These are phyloP conservation scores for Podilymbus podiceps DNA, from an alignment of 2,113 vertebrate genomes.

Conservation along the genomic window DNA sequence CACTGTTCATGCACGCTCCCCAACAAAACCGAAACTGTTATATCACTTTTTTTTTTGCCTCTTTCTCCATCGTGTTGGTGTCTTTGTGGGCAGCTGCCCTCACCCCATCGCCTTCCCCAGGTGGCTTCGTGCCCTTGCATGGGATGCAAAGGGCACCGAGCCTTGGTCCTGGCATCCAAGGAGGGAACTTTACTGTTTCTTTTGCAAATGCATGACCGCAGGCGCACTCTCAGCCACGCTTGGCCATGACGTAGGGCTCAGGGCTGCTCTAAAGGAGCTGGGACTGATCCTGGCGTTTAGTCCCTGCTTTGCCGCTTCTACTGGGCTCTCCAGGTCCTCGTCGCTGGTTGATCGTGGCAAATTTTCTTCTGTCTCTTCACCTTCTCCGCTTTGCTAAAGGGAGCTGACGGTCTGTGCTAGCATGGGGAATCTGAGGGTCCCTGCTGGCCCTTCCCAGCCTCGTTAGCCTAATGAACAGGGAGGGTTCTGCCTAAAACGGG, in stretches of 20 bases:
- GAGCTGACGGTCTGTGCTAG: fast-evolving
- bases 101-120: neutral
- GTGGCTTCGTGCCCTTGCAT: neutral
- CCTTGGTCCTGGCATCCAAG: neutral
- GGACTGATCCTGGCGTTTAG: neutral
- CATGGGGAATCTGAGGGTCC: neutral
- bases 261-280: neutral
- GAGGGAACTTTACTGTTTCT: neutral
- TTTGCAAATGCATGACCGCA: fast-evolving
- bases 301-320: neutral
- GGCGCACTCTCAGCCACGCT: neutral
- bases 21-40: neutral
- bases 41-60: too few species aligned
- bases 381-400: neutral
- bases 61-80: neutral
- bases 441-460: neutral
- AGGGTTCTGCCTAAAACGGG: neutral
- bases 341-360: fast-evolving
- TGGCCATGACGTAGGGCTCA: fast-evolving
- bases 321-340: neutral
- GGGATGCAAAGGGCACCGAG: neutral
- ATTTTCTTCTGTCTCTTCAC: neutral
- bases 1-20: fast-evolving
- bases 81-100: neutral
- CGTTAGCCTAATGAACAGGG: neutral